Evolutionary conservation across 2,888 invertebrate species (phyloP), one percentile per base, ranked within the genome.

Genomic region (Protodeltote pygarga): DNA sequence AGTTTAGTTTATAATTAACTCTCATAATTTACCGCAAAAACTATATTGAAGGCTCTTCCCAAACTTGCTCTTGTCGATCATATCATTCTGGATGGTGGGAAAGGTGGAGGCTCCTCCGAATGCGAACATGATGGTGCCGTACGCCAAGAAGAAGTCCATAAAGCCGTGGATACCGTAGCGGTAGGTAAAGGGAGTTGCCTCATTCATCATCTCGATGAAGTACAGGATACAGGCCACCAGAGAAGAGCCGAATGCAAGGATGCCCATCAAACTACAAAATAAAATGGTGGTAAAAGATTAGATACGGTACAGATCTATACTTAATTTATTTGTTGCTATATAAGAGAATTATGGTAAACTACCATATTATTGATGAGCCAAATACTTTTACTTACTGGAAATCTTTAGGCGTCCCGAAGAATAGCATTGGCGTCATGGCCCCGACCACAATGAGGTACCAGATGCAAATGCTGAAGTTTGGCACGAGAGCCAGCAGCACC

Each of bases 71-170:
- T 94, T 94, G 51, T 95, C 93, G 13, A 83, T 83, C 96, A 96
- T 96, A 71, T 96, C 96, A 65, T 95, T 95, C 77, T 96, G 96
- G 39, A 96, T 95, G 0, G 96, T 96, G 2, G 96, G 96, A 82
- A 96, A 96, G 1, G 95, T 94, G 0, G 95, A 94, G 3, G 95
- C 95, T 2, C 95, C 95, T 3, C 95, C 95, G 71, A 95, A 95
- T 0, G 95, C 93, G 75, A 95, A 96, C 77, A 95, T 87, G 45
- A 95, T 93, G 4, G 94, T 94, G 4, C 95, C 95, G 70, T 95
- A 94, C 0, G 95, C 93, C 16, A 95, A 78, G 77, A 95, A 95
- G 81, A 95, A 95, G 53, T 94, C 94, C 46, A 88, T 84, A 73
- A 95, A 94, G 0, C 92, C 92, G 65, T 94, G 93, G 5, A 91